These are phyloP conservation scores for Gymnocephalus cernua DNA, from an alignment of 2,113 vertebrate genomes.

Conservation along the genomic window DNA sequence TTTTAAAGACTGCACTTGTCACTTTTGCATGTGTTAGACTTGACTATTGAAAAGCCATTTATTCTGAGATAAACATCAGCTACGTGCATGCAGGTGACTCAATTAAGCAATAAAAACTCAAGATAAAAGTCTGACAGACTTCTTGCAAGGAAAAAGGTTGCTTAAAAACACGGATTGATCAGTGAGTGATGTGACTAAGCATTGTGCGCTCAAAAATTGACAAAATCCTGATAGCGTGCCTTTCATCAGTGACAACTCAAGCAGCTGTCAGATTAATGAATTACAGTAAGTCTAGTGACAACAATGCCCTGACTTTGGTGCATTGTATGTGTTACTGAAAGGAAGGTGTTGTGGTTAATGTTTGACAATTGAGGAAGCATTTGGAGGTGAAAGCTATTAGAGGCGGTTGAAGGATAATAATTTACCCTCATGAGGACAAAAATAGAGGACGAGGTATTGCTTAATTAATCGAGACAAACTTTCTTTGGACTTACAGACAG, in stretches of 20 bases:
- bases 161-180: slow-evolving; percentile 16
- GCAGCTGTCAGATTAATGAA: slow-evolving; percentile 7
- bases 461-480: slow-evolving; percentile 51
- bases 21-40: slow-evolving; percentile 22
- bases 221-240: neutral
- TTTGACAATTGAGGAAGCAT: slow-evolving; percentile 62
- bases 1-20: neutral
- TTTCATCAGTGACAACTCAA: slow-evolving; percentile 32
- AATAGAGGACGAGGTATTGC: slow-evolving; percentile 44
- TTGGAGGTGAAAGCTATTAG: slow-evolving; percentile 66
- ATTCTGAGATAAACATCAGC: slow-evolving; percentile 35
- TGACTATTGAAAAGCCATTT: neutral
- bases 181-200: neutral
- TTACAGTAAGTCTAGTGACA: neutral
- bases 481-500: neutral
- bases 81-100: slow-evolving; percentile 3
- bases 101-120: slow-evolving; percentile 43
- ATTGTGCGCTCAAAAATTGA: neutral
- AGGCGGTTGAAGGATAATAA: slow-evolving; percentile 67
- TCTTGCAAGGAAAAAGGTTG: neutral
- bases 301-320: neutral
- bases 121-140: slow-evolving; percentile 3
- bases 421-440: slow-evolving; percentile 65
- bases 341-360: slow-evolving; percentile 48
- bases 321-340: slow-evolving; percentile 7